Base-by-base conservation (phyloP, 2,888 invertebrate genomes). In the Cerastoderma edule region DNA sequence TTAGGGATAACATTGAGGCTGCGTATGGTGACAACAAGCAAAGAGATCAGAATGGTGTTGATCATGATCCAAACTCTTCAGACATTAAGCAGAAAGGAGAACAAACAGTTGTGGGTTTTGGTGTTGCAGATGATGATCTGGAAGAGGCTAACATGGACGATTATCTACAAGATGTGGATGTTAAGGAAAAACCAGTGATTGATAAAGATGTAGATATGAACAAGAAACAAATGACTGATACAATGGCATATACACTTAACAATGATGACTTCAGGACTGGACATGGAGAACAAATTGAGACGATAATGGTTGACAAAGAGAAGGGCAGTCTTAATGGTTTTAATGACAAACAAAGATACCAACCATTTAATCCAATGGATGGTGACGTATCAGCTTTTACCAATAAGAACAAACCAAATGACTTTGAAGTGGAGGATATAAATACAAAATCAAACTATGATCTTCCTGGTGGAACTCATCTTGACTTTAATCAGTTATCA, bases 61-160 rank as follows among this genome's bases (percentile, higher is more conserved):
- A 50, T 2, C 19, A 10, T n/a, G 24, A 5, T 19, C 50, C 39
- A 39, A 16, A 27, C 2, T 13, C 53, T 53, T 5, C n/a, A 53
- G 4, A 5, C 4, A n/a, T 10, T 24, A 27, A 53, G 22, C 8
- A 53, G 6, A 57, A 39, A 39, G 60, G 53, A 44, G 28, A 83
- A 80, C 56, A 56, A 30, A 13, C 28, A 28, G 65, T 79, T 83
- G 75, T 78, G 5, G 78, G 78, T 33, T 78, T 78, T 72, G 72
- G 67, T 71, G 75, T 72, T 44, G 56, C 66, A 24, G 78, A 75
- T 22, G 78, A 84, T 56, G 75, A 85, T 46, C 35, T 86, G 22
- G 81, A 86, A 72, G 85, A 85, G 22, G 67, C 74, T 30, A 86
- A 85, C 60, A 50, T 89, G n/a, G 83, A 85, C 66, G 80, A 80